These are phyloP conservation scores for Synanthedon andrenaeformis DNA, from an alignment of 2,888 invertebrate genomes.

Conservation along the genomic window DNA sequence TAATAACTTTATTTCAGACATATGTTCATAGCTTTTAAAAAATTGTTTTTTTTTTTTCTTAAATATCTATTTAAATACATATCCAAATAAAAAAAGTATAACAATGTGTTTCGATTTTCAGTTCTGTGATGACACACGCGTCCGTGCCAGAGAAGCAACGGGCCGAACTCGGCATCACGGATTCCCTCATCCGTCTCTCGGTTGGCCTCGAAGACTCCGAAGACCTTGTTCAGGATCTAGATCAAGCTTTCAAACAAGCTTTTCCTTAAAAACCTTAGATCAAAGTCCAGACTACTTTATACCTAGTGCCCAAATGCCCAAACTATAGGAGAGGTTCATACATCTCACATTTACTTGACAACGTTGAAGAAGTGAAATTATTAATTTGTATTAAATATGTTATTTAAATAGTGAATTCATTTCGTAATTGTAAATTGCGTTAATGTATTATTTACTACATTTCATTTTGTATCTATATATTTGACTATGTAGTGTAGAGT, in stretches of 20 bases:
- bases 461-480: too few species aligned
- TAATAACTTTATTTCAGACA: too few species aligned
- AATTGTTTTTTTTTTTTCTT: too few species aligned
- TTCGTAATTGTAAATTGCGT: background rate
- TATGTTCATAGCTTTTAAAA: too few species aligned
- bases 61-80: too few species aligned
- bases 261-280: constrained; percentile 21
- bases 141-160: constrained; percentile 85
- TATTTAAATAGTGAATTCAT: background rate
- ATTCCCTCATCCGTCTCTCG: constrained; percentile 87
- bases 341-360: background rate
- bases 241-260: constrained; percentile 78
- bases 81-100: too few species aligned
- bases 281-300: background rate
- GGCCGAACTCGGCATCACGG: constrained; percentile 80
- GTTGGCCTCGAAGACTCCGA: constrained; percentile 90
- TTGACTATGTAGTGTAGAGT: too few species aligned
- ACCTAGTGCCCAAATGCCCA: background rate
- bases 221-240: constrained; percentile 87
- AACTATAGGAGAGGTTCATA: background rate
- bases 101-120: constrained; percentile 28
- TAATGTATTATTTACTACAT: background rate
- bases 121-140: constrained; percentile 94
- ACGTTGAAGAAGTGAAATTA: background rate
- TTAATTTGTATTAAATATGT: background rate